Conservation (phyloP, 2,888 invertebrate species). For the Polia nebulosa region DNA sequence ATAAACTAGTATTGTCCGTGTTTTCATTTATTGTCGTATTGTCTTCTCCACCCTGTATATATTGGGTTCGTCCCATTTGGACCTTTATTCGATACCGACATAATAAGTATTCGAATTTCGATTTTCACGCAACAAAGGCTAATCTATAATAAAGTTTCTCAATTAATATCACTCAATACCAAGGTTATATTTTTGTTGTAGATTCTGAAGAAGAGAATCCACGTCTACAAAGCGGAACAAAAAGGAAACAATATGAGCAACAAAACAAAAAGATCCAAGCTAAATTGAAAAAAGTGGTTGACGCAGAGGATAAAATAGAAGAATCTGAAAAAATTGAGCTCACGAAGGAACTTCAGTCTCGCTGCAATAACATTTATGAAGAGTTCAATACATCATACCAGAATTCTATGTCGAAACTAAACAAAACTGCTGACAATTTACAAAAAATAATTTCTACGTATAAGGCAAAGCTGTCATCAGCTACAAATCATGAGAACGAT, state of each 20-base stretch:
- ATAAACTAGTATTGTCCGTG: no score
- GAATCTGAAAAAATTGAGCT: not conserved
- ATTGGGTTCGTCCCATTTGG: not conserved
- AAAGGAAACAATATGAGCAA: not conserved
- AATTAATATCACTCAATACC: no score
- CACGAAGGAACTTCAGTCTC: not conserved
- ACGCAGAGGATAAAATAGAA: not conserved
- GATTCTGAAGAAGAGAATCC: not conserved
- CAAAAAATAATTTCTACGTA: not conserved
- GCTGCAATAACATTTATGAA: not conserved
- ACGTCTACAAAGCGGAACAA: not conserved
- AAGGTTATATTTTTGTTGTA: not conserved
- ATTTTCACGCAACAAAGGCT: no score
- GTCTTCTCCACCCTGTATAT: no score
- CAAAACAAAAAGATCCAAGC: not conserved
- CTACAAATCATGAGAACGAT: not conserved
- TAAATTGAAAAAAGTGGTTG: not conserved
- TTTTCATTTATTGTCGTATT: no score
- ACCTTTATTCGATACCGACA: no score
- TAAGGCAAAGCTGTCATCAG: not conserved
- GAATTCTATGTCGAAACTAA: slow-evolving; percentile 17
- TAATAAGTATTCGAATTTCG: no score
- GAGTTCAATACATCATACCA: slow-evolving; percentile 10
- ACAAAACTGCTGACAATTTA: not conserved
- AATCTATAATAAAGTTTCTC: no score